Evolutionary conservation across 2,797 vertebrate genomes (phyloP).

Genomic region (Dermochelys coriacea): DNA sequence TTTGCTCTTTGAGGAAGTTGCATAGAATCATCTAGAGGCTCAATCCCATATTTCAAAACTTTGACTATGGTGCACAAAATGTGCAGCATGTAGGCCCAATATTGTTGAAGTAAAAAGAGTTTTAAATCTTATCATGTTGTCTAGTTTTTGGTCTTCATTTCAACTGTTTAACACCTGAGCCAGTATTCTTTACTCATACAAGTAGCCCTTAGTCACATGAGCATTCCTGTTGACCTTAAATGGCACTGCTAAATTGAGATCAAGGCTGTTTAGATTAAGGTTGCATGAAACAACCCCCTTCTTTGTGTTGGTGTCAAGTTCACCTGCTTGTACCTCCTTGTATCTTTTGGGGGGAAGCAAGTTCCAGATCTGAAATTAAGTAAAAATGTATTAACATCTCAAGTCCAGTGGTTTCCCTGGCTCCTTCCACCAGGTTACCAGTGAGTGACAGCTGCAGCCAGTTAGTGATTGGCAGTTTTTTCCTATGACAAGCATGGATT

Average conservation of each 20-base stretch:
- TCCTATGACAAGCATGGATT: conserved; percentile 9
- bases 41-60: background rate
- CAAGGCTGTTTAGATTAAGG: background rate
- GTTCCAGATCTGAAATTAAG: background rate
- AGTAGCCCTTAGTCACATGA: background rate
- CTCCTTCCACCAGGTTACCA: background rate
- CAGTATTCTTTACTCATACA: background rate
- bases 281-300: fast-evolving
- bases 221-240: background rate
- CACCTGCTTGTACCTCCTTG: background rate
- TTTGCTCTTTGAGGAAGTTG: background rate
- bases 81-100: background rate
- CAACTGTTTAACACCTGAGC: background rate
- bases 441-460: background rate
- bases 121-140: background rate
- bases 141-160: background rate
- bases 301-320: background rate
- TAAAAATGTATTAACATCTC: background rate
- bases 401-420: background rate
- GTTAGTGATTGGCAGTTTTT: background rate
- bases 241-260: background rate
- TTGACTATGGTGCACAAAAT: background rate
- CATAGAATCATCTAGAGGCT: background rate
- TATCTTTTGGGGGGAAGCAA: background rate
- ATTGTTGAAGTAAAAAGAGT: background rate